Conservation (phyloP, 2,113 vertebrate species). For the Pollimyrus isidori region DNA sequence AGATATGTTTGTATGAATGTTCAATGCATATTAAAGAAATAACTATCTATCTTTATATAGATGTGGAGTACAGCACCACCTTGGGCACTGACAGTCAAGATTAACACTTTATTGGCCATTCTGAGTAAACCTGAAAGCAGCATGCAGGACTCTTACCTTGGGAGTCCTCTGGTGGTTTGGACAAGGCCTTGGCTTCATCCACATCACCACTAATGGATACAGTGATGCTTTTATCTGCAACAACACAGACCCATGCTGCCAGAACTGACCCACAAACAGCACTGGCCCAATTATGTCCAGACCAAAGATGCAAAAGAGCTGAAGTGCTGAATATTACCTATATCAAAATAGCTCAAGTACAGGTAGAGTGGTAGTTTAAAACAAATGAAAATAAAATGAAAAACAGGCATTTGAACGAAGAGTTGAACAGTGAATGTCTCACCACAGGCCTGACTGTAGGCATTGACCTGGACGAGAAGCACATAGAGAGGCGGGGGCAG, state of each 20-base stretch:
- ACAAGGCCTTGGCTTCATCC: conserved; percentile 91
- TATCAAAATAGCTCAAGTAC: background rate
- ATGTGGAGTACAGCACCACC: background rate
- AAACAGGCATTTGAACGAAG: background rate
- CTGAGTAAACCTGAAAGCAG: background rate
- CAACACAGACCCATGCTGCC: conserved; percentile 32
- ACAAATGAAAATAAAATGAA: background rate
- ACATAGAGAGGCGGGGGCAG: conserved; percentile 89
- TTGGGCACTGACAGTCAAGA: background rate
- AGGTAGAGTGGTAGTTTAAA: background rate
- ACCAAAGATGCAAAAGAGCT: background rate
- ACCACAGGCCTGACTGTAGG: conserved; percentile 94
- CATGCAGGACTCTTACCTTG: conserved; percentile 65
- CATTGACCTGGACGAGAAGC: conserved; percentile 87
- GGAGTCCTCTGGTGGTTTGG: conserved; percentile 90
- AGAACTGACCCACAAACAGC: background rate
- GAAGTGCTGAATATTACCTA: background rate
- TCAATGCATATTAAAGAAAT: background rate
- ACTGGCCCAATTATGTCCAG: background rate
- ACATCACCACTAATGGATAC: conserved; percentile 87
- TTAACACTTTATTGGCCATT: background rate
- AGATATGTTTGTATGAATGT: background rate
- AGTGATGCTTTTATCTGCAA: conserved; percentile 79
- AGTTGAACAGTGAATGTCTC: conserved; percentile 36
- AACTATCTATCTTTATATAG: background rate